A percentile compares a stretch with the other conserved stretches of the same genome.
These are phyloP conservation scores for Drosophila rellima DNA, from an alignment of 2,888 invertebrate genomes.

Conservation along the genomic window DNA sequence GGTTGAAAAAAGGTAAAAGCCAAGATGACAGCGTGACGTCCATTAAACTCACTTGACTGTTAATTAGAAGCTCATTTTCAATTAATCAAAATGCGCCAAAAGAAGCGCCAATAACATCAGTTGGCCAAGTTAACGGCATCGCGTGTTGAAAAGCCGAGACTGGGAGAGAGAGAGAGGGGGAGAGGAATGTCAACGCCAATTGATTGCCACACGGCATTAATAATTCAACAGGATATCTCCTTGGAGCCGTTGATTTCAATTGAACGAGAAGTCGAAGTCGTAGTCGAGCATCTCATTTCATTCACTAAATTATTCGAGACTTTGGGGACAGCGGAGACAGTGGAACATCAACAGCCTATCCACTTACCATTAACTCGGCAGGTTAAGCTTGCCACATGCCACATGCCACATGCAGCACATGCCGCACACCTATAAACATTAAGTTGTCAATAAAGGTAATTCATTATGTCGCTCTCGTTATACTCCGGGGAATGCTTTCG, in stretches of 20 bases:
- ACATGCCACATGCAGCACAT: constrained; percentile 8
- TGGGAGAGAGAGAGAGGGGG: not conserved
- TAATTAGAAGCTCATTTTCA: constrained; percentile 79
- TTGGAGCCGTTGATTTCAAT: constrained; percentile 70
- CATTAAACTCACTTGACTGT: constrained; percentile 47
- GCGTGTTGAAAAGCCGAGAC: constrained; percentile 39
- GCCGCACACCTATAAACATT: constrained; percentile 85
- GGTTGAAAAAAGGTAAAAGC: constrained; percentile 5
- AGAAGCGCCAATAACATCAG: constrained; percentile 46
- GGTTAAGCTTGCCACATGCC: constrained; percentile 59
- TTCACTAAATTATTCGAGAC: constrained; percentile 78
- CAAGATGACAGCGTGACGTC: constrained; percentile 29
- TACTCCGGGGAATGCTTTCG: constrained; percentile 71
- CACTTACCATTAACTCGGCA: constrained; percentile 69
- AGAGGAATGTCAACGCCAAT: constrained; percentile 73
- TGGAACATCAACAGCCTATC: constrained; percentile 78
- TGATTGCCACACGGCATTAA: constrained; percentile 69
- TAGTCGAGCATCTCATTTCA: constrained; percentile 59
- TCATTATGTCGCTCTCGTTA: constrained; percentile 85
- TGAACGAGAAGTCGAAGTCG: constrained; percentile 51
- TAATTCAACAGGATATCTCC: constrained; percentile 68
- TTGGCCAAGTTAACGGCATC: constrained; percentile 53
- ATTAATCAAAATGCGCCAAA: constrained; percentile 69
- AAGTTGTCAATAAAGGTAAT: constrained; percentile 86
- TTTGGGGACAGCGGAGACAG: constrained; percentile 65